Conservation (phyloP, 2,888 invertebrate species). For the Dicycla oo region DNA sequence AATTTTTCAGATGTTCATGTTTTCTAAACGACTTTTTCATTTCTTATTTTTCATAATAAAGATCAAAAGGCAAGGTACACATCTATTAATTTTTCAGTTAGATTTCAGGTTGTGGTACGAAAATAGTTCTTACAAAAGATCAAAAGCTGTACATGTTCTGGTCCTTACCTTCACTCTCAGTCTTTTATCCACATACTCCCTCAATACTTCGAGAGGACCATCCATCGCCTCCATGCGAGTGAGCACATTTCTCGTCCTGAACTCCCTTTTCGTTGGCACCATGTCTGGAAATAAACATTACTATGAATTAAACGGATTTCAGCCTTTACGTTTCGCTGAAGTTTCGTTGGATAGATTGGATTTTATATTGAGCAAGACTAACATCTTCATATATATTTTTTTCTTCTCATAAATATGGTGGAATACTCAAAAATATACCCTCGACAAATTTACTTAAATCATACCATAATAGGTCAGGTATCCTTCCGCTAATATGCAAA, state of each 20-base stretch:
- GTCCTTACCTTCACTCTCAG: slow-evolving; percentile 91
- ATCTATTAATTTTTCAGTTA: neutral
- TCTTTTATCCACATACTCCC: slow-evolving; percentile 91
- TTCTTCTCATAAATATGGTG: neutral
- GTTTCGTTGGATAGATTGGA: neutral
- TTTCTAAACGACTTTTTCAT: neutral
- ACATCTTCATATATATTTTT: too few species aligned
- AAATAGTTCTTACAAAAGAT: neutral
- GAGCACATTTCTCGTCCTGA: slow-evolving; percentile 75
- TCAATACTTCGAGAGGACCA: slow-evolving; percentile 92
- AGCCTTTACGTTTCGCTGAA: neutral
- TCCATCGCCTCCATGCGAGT: slow-evolving; percentile 87
- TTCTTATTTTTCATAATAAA: neutral
- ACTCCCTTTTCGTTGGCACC: slow-evolving; percentile 52
- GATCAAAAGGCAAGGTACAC: neutral
- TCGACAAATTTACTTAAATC: neutral
- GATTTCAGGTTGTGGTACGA: neutral
- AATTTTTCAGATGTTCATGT: neutral
- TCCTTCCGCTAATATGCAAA: neutral
- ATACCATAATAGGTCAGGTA: neutral
- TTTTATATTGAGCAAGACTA: neutral
- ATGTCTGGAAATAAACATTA: slow-evolving; percentile 29
- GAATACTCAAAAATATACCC: neutral
- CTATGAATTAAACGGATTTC: neutral
- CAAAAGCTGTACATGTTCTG: neutral